Evolutionary conservation across 2,797 vertebrate genomes (phyloP).

Genomic region (Apogon talboti): DNA sequence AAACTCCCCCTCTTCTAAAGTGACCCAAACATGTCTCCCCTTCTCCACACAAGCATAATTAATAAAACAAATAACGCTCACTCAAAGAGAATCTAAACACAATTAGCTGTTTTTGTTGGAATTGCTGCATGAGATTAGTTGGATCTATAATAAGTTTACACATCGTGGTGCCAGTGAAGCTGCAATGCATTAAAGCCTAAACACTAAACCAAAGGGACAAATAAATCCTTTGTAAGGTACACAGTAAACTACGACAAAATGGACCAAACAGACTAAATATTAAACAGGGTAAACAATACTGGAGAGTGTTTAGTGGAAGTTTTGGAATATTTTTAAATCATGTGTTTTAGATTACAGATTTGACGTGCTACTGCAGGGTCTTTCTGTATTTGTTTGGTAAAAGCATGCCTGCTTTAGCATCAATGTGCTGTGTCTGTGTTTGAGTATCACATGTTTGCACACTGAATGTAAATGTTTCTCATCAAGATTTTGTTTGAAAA

Average conservation of each 20-base stretch:
- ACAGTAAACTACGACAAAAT: conserved; percentile 52
- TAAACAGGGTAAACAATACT: conserved; percentile 61
- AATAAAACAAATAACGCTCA: conserved; percentile 75
- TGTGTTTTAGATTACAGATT: conserved; percentile 48
- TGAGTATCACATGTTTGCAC: conserved; percentile 45
- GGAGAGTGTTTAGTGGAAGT: conserved; percentile 33
- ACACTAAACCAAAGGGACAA: conserved; percentile 68
- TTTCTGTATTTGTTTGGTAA: conserved; percentile 42
- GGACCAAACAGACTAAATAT: conserved; percentile 59
- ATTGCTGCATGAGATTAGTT: conserved; percentile 64
- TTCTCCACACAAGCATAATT: conserved; percentile 64
- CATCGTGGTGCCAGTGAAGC: conserved; percentile 70
- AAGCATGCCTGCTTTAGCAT: conserved; percentile 45
- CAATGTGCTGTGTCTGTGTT: conserved; percentile 45
- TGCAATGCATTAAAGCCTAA: conserved; percentile 70
- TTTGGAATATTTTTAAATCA: conserved; percentile 39
- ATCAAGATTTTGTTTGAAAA: conserved; percentile 38
- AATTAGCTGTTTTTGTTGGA: conserved; percentile 76
- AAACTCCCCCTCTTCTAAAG: conserved; percentile 18
- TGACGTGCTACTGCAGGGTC: conserved; percentile 7
- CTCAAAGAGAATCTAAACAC: conserved; percentile 66
- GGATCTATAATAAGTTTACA: conserved; percentile 70
- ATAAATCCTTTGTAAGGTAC: conserved; percentile 66
- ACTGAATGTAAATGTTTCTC: conserved; percentile 42
- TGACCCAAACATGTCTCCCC: conserved; percentile 41